A percentile compares a stretch with the other conserved stretches of the same genome.
Conservation (phyloP, 1,140 invertebrate genomes). For the Drosophila ogumai region DNA sequence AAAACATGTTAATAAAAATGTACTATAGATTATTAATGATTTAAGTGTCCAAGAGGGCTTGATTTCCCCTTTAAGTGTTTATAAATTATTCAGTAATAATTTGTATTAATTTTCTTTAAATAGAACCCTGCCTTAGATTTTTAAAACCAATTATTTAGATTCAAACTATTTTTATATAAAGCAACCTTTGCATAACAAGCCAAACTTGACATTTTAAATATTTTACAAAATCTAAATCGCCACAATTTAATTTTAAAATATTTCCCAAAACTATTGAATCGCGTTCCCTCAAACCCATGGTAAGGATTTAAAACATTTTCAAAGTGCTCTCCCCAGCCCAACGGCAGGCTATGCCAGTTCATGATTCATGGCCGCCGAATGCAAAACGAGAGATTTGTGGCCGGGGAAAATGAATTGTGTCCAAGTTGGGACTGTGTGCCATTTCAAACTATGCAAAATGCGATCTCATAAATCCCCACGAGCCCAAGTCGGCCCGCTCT, state of each 20-base stretch:
- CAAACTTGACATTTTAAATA: not conserved
- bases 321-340: conserved; percentile 1
- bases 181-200: not conserved
- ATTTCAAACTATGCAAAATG: conserved; percentile 80
- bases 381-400: conserved; percentile 76
- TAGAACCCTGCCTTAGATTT: too few relatives aligned
- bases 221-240: not conserved
- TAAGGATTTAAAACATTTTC: conserved; percentile 21
- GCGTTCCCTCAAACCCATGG: conserved; percentile 25
- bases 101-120: too few relatives aligned
- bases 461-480: conserved; percentile 65
- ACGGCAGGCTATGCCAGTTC: conserved; percentile 8
- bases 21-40: too few relatives aligned
- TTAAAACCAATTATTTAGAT: too few relatives aligned
- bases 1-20: not conserved
- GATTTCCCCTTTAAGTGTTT: too few relatives aligned
- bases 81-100: not conserved
- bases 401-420: conserved; percentile 69
- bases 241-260: not conserved
- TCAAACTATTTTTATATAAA: too few relatives aligned
- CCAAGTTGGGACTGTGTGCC: conserved; percentile 51
- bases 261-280: too few relatives aligned
- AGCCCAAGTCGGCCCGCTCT: conserved; percentile 41
- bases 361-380: conserved; percentile 72
- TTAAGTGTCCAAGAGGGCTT: too few relatives aligned